A percentile compares a stretch with the other conserved stretches of the same genome.
Evolutionary conservation across 1,140 invertebrate genomes (phyloP).

Genomic region (Pseudomyrmex pallidus): DNA sequence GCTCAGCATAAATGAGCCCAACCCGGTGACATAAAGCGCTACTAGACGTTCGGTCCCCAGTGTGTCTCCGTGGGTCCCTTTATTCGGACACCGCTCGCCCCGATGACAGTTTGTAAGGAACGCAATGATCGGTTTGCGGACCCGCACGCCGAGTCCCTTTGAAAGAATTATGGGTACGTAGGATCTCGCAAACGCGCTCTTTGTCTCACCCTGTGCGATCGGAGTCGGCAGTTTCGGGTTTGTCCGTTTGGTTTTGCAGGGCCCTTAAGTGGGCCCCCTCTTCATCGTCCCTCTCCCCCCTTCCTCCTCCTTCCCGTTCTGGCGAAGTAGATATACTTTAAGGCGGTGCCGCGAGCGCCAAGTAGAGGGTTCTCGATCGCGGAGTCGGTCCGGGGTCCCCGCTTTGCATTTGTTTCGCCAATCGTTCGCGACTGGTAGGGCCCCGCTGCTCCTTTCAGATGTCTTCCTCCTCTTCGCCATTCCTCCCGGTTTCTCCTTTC

Average conservation of each 20-base stretch:
- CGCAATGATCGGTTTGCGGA: conserved; percentile 66
- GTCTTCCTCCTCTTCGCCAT: conserved; percentile 74
- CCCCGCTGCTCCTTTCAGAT: conserved; percentile 78
- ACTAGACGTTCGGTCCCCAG: conserved; percentile 30
- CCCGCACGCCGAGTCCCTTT: conserved; percentile 25
- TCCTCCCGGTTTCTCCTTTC: conserved; percentile 62
- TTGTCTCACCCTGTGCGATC: conserved; percentile 65
- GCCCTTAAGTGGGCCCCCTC: conserved; percentile 16
- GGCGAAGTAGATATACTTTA: conserved; percentile 79
- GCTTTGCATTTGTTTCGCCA: conserved; percentile 83
- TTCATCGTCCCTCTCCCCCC: not conserved
- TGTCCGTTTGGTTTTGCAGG: conserved; percentile 68
- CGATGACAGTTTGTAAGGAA: conserved; percentile 68
- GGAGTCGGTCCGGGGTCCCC: conserved; percentile 65
- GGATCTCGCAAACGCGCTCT: conserved; percentile 61
- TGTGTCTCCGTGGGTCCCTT: conserved; percentile 32
- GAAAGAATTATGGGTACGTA: conserved; percentile 72
- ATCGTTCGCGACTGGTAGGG: conserved; percentile 69
- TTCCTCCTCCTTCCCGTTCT: conserved; percentile 22
- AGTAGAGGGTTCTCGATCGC: conserved; percentile 68
- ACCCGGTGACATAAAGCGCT: conserved; percentile 50
- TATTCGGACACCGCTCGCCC: conserved; percentile 42
- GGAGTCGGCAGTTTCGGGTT: conserved; percentile 72
- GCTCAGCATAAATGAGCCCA: conserved; percentile 33
- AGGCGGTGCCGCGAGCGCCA: conserved; percentile 74